phyloP scores from a whole-genome alignment of 2,888 invertebrate species.

The Prosapia bicincta region DNA sequence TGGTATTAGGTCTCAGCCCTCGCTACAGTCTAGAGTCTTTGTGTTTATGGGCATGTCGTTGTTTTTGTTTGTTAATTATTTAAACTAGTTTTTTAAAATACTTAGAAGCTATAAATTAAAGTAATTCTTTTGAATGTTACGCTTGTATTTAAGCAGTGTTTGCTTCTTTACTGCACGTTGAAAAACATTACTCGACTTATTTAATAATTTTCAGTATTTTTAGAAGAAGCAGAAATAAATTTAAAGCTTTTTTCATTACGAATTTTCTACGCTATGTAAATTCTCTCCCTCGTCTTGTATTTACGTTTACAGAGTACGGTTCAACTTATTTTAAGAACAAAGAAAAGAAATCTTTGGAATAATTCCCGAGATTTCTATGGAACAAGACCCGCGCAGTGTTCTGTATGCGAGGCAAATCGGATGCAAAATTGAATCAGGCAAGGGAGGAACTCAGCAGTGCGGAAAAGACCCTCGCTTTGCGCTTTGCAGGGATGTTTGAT shows the following conservation, averaged over 20 bases:
- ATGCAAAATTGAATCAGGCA: not conserved
- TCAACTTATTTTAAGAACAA: not conserved
- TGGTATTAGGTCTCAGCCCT: no score
- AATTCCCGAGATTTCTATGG: not conserved
- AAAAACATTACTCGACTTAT: not conserved
- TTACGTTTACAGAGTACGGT: not conserved
- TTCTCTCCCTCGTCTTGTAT: not conserved
- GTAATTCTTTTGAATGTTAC: no score
- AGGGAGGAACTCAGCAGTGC: slow-evolving; percentile 2
- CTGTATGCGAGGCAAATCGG: slow-evolving; percentile 2
- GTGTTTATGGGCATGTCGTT: no score
- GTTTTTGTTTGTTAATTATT: no score
- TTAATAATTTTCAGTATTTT: not conserved
- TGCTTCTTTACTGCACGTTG: not conserved
- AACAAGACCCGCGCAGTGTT: not conserved
- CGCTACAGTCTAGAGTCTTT: no score
- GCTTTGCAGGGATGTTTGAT: slow-evolving; percentile 2
- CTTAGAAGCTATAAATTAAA: no score
- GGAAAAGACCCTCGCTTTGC: slow-evolving; percentile 2
- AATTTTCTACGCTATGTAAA: not conserved
- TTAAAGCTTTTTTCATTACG: not conserved
- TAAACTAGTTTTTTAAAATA: no score
- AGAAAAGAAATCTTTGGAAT: not conserved
- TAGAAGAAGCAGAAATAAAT: not conserved
- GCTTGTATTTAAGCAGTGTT: no score